Conservation (phyloP, 2,797 vertebrate genomes). For the Hippocampus kuda region DNA sequence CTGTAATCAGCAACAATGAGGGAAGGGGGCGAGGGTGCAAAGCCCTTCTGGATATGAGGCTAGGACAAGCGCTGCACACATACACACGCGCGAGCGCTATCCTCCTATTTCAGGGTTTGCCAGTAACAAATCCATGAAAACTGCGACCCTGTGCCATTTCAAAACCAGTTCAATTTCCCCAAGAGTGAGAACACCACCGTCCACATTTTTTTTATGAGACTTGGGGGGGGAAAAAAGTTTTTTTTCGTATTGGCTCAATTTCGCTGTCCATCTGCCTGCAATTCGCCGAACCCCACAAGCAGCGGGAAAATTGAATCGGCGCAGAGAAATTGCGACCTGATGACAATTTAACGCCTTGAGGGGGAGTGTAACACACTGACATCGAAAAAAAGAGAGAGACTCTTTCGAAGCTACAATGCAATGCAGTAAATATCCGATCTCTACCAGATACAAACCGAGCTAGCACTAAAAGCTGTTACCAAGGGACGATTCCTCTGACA, state of each 20-base stretch:
- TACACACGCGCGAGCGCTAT: background rate
- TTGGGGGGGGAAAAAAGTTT: slow-evolving; percentile 61
- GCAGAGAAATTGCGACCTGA: slow-evolving; percentile 44
- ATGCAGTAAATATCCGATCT: slow-evolving; percentile 21
- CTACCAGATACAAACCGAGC: slow-evolving; percentile 21
- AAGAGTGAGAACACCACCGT: slow-evolving; percentile 41
- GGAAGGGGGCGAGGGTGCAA: slow-evolving; percentile 33
- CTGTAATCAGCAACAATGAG: slow-evolving; percentile 43
- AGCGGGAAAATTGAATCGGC: slow-evolving; percentile 47
- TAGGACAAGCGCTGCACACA: slow-evolving; percentile 27
- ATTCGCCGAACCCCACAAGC: slow-evolving; percentile 34
- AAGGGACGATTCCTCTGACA: slow-evolving; percentile 30
- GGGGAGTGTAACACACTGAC: slow-evolving; percentile 38
- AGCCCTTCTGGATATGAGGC: slow-evolving; percentile 51
- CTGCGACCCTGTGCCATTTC: slow-evolving; percentile 16
- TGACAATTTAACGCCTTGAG: slow-evolving; percentile 37
- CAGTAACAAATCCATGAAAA: slow-evolving; percentile 35
- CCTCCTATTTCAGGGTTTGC: slow-evolving; percentile 40
- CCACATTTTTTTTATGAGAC: slow-evolving; percentile 49
- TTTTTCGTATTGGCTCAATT: slow-evolving; percentile 46
- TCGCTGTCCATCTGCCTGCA: slow-evolving; percentile 38
- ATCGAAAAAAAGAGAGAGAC: slow-evolving; percentile 19
- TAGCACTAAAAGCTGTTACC: slow-evolving; percentile 4
- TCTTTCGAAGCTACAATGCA: slow-evolving; percentile 9
- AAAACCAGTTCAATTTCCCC: slow-evolving; percentile 49